Evolutionary conservation across 2,797 vertebrate genomes (phyloP).

Genomic region (Melanotaenia trifasciata): DNA sequence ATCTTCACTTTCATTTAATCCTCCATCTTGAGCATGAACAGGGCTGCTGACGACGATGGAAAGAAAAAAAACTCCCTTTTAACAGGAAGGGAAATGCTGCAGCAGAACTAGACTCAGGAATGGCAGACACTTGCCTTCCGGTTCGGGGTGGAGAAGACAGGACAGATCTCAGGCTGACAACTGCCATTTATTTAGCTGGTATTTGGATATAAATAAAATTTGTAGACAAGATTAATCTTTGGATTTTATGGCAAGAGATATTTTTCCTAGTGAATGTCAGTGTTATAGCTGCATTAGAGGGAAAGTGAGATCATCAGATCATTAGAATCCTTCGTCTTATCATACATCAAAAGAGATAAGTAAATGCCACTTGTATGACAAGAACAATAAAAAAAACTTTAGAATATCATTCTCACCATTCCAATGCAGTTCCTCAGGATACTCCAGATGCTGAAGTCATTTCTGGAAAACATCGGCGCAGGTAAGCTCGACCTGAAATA

Average conservation of each 20-base stretch:
- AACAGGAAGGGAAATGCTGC: not conserved
- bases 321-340: not conserved
- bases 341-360: not conserved
- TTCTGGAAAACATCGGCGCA: conserved; percentile 97
- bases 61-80: too few relatives aligned
- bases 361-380: not conserved
- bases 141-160: not conserved
- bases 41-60: too few relatives aligned
- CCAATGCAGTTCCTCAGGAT: conserved; percentile 98
- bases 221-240: not conserved
- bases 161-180: not conserved
- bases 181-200: not conserved
- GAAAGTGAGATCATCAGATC: not conserved
- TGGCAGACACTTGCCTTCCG: not conserved
- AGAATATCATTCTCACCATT: conserved; percentile 88
- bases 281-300: not conserved
- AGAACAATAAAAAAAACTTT: not conserved
- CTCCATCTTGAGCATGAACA: too few relatives aligned
- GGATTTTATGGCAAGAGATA: not conserved
- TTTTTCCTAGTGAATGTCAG: not conserved
- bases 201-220: not conserved
- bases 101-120: too few relatives aligned
- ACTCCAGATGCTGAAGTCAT: conserved; percentile 99
- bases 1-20: too few relatives aligned
- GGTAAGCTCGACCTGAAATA: conserved; percentile 90